Conservation (phyloP, 2,113 vertebrate genomes). For the Charadrius vociferus region DNA sequence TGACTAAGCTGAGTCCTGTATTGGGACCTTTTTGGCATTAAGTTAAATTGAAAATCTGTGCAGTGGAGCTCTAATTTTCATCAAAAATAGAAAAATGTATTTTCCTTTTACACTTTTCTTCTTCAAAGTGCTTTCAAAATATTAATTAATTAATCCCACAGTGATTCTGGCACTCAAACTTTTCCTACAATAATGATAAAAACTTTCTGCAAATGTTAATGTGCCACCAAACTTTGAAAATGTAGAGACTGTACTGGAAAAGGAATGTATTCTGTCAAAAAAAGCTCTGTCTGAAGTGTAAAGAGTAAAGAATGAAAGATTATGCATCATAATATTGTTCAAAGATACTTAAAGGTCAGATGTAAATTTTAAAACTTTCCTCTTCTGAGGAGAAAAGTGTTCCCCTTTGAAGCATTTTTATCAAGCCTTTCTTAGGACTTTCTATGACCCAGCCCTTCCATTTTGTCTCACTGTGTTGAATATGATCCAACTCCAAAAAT, state of each 20-base stretch:
- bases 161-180: not conserved
- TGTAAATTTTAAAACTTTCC: not conserved
- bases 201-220: constrained; percentile 27
- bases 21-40: not conserved
- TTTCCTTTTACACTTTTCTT: not conserved
- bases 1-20: not conserved
- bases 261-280: not conserved
- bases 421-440: not conserved
- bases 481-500: not conserved
- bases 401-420: not conserved
- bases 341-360: constrained; percentile 35
- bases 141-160: constrained; percentile 29
- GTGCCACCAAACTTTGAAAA: not conserved
- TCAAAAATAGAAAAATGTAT: not conserved
- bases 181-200: not conserved
- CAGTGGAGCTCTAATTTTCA: not conserved
- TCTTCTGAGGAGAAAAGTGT: not conserved
- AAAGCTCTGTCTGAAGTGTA: not conserved
- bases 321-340: not conserved
- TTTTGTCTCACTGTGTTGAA: not conserved
- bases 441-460: not conserved
- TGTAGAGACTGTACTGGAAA: not conserved
- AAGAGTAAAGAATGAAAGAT: not conserved
- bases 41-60: not conserved
- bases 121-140: constrained; percentile 8